phyloP scores from a whole-genome alignment of 1,140 invertebrate species.

The Colletes gigas region DNA sequence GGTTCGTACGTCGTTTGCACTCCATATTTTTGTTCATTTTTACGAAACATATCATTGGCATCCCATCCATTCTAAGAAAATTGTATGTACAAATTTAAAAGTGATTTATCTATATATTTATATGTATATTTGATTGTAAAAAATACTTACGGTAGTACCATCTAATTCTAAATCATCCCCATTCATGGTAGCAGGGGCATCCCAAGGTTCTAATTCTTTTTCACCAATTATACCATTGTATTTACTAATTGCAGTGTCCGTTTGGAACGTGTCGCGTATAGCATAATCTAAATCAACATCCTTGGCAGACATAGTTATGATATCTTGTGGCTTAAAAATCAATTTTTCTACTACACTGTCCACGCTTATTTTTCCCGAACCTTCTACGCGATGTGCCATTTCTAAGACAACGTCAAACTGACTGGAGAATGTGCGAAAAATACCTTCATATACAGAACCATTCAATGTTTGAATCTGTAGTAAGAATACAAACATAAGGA shows the following conservation, averaged over 20 bases:
- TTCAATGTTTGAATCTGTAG: constrained; percentile 88
- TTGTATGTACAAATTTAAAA: background rate
- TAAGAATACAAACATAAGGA: background rate
- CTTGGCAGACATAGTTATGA: constrained; percentile 89
- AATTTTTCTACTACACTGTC: constrained; percentile 90
- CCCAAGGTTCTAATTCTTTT: constrained; percentile 94
- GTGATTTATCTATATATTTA: constrained; percentile 10
- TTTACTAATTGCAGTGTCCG: constrained; percentile 89
- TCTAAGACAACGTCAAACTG: constrained; percentile 92
- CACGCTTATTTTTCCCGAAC: constrained; percentile 84
- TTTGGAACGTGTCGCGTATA: constrained; percentile 91
- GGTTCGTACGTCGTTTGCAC: constrained; percentile 94
- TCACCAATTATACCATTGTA: constrained; percentile 86
- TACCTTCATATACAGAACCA: constrained; percentile 91
- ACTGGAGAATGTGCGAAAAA: constrained; percentile 92
- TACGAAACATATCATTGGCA: constrained; percentile 96
- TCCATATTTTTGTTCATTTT: constrained; percentile 94
- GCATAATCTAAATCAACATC: constrained; percentile 95
- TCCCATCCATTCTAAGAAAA: constrained; percentile 93
- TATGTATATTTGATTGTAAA: too few species aligned
- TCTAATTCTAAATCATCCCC: constrained; percentile 86
- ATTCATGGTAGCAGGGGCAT: constrained; percentile 83
- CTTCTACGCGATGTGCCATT: constrained; percentile 90
- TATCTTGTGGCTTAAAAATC: constrained; percentile 91
- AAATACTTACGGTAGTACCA: constrained; percentile 80